Base-by-base conservation (phyloP, 2,797 vertebrate species). In the Alauda arvensis region DNA sequence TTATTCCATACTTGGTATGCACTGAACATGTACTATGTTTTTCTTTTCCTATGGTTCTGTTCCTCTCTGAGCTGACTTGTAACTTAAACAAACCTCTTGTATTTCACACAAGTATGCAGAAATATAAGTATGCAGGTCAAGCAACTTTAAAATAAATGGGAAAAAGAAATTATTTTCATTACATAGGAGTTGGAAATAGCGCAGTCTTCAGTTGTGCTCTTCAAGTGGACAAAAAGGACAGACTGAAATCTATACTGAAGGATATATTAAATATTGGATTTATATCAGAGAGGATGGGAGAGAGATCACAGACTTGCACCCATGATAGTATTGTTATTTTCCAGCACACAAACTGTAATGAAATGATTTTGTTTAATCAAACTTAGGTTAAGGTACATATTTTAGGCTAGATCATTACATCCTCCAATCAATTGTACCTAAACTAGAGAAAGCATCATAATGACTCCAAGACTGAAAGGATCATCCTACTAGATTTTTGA, bases 91-190 rank as follows among this genome's bases (percentile, higher is more conserved):
- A 62, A 26, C 26, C 52, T 69, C 80, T 68, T 56, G 25, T 29
- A 76, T 86, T 89, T 87, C 72, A 69, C 34, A 68, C 15, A 88
- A 61, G 12, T 55, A 62, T 49, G 16, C 7, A 25, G 31, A 19
- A 82, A 88, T 31, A 39, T 34, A 67, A 70, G 40, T 51, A 72
- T 39, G 21, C 4, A 61, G 79, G 23, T 60, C 42, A 87, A 74
- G 24, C 8, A 75, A 46, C 43, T 63, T 49, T 49, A 67, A 87
- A 59, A 93, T 57, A 72, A 82, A 62, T 77, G 29, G 15, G 24
- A 89, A 88, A 88, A 24, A 49, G 9, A 76, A 86, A 49, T 70
- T 57, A 57, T 91, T 88, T 93, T 71, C 45, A 42, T 39, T 66
- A 31, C 24, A 24, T 18, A 18, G 31, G 40, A 75, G 11, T 3